A percentile compares a stretch with the other conserved stretches of the same genome.
Conservation (phyloP, 2,888 invertebrate species). For the Watsonalla cultraria region DNA sequence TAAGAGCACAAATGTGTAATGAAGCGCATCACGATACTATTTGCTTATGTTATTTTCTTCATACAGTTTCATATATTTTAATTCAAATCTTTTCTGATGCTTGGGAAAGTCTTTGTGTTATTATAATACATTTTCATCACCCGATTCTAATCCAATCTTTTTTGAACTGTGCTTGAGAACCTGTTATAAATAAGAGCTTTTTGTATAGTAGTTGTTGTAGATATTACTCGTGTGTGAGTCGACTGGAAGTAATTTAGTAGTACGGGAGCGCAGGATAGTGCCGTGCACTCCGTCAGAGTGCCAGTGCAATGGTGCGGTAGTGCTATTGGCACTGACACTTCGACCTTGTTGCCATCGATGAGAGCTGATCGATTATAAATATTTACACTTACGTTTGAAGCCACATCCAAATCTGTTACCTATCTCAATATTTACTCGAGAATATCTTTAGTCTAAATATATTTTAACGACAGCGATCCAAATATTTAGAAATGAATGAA, state of each 20-base stretch:
- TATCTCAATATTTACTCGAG: no score
- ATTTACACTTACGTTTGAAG: neutral
- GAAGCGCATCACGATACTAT: slow-evolving; percentile 13
- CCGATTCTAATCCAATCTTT: slow-evolving; percentile 60
- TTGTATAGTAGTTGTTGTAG: slow-evolving; percentile 67
- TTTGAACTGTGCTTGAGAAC: slow-evolving; percentile 60
- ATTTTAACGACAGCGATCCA: no score
- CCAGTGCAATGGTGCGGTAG: slow-evolving; percentile 26
- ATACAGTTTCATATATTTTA: slow-evolving; percentile 2
- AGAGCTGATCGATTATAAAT: slow-evolving; percentile 24
- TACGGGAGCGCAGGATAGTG: slow-evolving; percentile 14
- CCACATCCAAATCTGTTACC: neutral
- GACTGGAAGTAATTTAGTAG: slow-evolving; percentile 32
- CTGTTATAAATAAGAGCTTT: slow-evolving; percentile 68
- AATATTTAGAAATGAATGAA: no score
- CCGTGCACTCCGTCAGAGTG: slow-evolving; percentile 16
- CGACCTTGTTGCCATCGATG: slow-evolving; percentile 27
- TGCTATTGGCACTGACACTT: slow-evolving; percentile 25
- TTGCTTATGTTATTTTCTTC: slow-evolving; percentile 7
- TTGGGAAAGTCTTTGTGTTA: slow-evolving; percentile 7
- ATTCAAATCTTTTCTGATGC: slow-evolving; percentile 5
- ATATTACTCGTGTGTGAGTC: slow-evolving; percentile 36
- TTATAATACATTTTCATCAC: slow-evolving; percentile 10
- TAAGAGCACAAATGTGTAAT: slow-evolving; percentile 19
- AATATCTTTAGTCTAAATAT: no score